Conservation (phyloP, 2,797 vertebrate genomes). For the Chelonia mydas region DNA sequence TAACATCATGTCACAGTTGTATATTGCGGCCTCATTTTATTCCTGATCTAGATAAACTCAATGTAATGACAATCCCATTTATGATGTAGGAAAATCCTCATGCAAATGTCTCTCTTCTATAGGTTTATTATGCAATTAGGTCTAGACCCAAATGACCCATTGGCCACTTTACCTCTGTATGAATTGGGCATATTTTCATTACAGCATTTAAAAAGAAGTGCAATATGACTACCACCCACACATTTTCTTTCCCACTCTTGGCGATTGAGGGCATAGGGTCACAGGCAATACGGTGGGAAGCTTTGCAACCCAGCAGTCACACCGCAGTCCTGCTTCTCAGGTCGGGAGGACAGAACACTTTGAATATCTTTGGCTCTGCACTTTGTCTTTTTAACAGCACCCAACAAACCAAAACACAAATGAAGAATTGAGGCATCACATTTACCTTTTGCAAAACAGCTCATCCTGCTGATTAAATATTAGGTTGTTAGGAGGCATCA, state of each 20-base stretch:
- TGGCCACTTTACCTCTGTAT: neutral
- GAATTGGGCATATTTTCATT: neutral
- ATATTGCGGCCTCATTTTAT: neutral
- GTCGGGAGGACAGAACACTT: neutral
- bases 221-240: neutral
- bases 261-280: neutral
- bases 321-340: neutral
- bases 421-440: neutral
- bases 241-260: constrained; percentile 16
- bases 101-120: neutral
- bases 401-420: neutral
- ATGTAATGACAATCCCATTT: neutral
- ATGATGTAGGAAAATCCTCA: neutral
- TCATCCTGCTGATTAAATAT: constrained; percentile 49
- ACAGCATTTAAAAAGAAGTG: neutral
- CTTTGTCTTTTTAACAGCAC: neutral
- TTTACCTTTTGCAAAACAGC: neutral
- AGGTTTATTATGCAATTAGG: neutral
- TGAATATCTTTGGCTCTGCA: neutral
- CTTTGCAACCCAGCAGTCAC: neutral
- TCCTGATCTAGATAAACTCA: neutral
- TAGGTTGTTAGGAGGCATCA: constrained; percentile 12
- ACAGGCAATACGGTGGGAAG: neutral
- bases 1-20: neutral
- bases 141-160: neutral